A percentile compares a stretch with the other conserved stretches of the same genome.
These are phyloP conservation scores for Hydrozoanthus tunicans DNA, from an alignment of 64 coral and sea anemone genomes.

Conservation along the genomic window DNA sequence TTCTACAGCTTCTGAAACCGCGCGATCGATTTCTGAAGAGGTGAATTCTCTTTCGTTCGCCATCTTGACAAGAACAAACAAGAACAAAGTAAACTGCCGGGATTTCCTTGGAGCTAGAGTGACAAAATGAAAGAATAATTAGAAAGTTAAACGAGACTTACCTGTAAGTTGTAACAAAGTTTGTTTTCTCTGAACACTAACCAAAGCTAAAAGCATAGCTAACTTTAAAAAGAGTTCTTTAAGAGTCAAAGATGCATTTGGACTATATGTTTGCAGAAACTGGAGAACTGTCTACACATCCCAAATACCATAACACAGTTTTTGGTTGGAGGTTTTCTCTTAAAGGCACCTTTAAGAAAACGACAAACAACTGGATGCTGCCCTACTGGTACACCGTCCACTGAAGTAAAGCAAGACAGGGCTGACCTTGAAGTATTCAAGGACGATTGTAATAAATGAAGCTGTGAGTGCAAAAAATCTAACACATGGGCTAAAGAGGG, in stretches of 20 bases:
- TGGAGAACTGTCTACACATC: slow-evolving; percentile 32
- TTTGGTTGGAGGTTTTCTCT: slow-evolving; percentile 54
- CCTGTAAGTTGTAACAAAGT: not conserved
- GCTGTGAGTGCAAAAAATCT: slow-evolving; percentile 11
- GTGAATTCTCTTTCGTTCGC: too few species aligned
- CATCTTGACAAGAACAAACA: too few species aligned
- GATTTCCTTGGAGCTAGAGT: too few species aligned
- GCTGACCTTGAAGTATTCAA: slow-evolving; percentile 50
- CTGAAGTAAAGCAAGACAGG: slow-evolving; percentile 36
- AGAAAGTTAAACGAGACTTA: too few species aligned
- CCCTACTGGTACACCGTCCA: slow-evolving; percentile 47
- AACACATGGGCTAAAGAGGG: not conserved
- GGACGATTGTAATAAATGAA: slow-evolving; percentile 50
- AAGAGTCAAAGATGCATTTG: not conserved
- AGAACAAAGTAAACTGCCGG: too few species aligned
- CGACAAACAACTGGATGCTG: slow-evolving; percentile 59
- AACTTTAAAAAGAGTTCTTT: slow-evolving; percentile 24
- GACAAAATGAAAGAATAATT: too few species aligned
- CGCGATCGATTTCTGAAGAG: too few species aligned
- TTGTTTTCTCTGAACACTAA: slow-evolving; percentile 13
- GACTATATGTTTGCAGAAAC: slow-evolving; percentile 15
- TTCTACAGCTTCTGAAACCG: too few species aligned
- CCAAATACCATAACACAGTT: slow-evolving; percentile 53
- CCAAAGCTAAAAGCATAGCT: slow-evolving; percentile 24
- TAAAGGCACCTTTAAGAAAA: slow-evolving; percentile 57